These are phyloP conservation scores for Gallinago paraguaiae DNA, from an alignment of 2,113 vertebrate genomes.

Conservation along the genomic window DNA sequence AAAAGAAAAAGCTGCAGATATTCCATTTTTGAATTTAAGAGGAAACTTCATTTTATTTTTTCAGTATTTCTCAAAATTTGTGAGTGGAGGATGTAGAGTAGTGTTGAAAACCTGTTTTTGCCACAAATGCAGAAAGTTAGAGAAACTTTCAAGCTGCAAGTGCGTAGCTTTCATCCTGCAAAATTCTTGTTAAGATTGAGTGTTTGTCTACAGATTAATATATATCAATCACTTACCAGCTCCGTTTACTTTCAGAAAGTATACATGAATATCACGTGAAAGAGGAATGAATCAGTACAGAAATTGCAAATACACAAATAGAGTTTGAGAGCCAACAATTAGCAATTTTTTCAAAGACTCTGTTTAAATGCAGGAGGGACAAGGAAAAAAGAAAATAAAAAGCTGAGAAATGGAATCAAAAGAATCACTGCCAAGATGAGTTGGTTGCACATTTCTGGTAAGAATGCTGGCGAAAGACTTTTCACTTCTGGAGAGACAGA, in stretches of 20 bases:
- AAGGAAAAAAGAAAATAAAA: neutral
- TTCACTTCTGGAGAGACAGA: neutral
- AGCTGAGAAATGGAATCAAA: neutral
- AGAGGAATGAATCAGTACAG: neutral
- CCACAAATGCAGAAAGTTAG: neutral
- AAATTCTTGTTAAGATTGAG: neutral
- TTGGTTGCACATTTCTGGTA: neutral
- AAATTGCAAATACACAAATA: neutral
- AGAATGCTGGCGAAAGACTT: neutral
- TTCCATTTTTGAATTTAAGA: neutral
- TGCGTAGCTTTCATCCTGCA: neutral
- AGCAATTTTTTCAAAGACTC: neutral
- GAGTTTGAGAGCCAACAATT: neutral
- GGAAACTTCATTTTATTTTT: neutral
- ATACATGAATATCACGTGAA: neutral
- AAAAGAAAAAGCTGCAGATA: neutral
- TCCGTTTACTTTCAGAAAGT: conserved; percentile 4
- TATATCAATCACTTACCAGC: neutral
- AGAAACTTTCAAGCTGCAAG: neutral
- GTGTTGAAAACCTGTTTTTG: neutral
- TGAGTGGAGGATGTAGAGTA: neutral
- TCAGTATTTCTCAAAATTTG: neutral
- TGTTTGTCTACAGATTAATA: neutral
- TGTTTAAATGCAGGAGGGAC: neutral
- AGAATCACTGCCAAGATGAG: neutral